These are phyloP conservation scores for Oreotrochilus melanogaster DNA, from an alignment of 2,113 vertebrate genomes.

Conservation along the genomic window DNA sequence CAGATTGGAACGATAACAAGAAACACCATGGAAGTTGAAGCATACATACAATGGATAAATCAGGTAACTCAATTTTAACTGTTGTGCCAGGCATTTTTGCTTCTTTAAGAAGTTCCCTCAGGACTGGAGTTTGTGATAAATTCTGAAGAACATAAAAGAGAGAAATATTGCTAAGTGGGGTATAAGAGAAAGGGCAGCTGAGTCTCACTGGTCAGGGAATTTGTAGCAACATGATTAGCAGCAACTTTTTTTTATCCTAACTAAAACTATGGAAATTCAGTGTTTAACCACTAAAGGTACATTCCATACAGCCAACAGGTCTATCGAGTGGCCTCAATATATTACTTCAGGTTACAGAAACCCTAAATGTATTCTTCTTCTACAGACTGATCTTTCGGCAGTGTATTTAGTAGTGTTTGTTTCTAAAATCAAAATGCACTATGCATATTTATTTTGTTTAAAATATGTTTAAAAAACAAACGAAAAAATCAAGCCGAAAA, in stretches of 20 bases:
- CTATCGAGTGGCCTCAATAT: not conserved
- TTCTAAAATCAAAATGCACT: not conserved
- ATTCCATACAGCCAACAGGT: not conserved
- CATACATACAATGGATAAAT: constrained; percentile 74
- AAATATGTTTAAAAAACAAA: not conserved
- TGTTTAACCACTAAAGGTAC: not conserved
- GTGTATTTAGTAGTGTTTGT: not conserved
- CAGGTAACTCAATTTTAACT: constrained; percentile 80
- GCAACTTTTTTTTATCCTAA: not conserved
- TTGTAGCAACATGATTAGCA: not conserved
- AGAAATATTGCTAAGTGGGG: not conserved
- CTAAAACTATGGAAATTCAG: not conserved
- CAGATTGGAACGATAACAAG: not conserved
- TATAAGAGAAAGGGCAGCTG: not conserved
- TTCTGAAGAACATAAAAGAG: constrained; percentile 79
- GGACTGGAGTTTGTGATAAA: constrained; percentile 91
- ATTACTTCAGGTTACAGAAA: not conserved
- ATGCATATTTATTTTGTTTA: not conserved
- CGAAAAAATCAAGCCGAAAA: not conserved
- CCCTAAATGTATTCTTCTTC: not conserved
- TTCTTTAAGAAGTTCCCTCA: constrained; percentile 86
- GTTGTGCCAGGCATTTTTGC: constrained; percentile 82
- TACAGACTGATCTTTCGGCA: not conserved
- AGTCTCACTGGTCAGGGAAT: not conserved
- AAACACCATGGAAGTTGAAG: not conserved